These are phyloP conservation scores for Pipistrellus pipistrellus DNA, from an alignment of 2,797 vertebrate species.

Conservation along the genomic window DNA sequence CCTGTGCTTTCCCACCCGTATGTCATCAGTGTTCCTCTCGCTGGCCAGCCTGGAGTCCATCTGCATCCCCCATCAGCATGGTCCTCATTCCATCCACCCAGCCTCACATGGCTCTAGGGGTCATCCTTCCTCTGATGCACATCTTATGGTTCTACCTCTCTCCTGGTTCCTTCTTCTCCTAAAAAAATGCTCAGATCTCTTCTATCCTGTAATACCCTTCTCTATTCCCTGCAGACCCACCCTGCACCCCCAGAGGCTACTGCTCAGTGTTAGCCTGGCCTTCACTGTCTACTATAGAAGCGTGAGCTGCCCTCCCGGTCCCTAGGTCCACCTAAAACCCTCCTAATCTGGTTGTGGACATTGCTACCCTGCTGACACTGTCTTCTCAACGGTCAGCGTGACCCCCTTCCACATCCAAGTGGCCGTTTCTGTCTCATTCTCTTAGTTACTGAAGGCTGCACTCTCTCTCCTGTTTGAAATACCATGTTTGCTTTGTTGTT, in stretches of 20 bases:
- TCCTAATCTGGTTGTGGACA: neutral
- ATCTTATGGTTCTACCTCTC: neutral
- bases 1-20: neutral
- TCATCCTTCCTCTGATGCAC: neutral
- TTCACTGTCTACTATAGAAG: neutral
- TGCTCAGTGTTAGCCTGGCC: neutral
- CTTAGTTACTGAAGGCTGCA: neutral
- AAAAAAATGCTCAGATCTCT: neutral
- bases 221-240: no score
- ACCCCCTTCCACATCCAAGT: neutral
- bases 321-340: no score
- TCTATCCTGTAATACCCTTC: neutral
- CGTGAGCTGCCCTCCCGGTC: accelerated
- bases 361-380: neutral
- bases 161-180: neutral
- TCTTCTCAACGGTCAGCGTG: constrained; percentile 8
- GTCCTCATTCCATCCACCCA: neutral
- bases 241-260: no score
- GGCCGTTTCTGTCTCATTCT: neutral
- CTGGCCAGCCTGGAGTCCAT: neutral
- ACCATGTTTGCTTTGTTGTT: neutral
- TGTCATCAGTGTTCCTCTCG: neutral
- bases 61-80: neutral
- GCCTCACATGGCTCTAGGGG: neutral
- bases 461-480: neutral